Evolutionary conservation across 2,888 invertebrate species (phyloP).

Genomic region (Tetropium fuscum): DNA sequence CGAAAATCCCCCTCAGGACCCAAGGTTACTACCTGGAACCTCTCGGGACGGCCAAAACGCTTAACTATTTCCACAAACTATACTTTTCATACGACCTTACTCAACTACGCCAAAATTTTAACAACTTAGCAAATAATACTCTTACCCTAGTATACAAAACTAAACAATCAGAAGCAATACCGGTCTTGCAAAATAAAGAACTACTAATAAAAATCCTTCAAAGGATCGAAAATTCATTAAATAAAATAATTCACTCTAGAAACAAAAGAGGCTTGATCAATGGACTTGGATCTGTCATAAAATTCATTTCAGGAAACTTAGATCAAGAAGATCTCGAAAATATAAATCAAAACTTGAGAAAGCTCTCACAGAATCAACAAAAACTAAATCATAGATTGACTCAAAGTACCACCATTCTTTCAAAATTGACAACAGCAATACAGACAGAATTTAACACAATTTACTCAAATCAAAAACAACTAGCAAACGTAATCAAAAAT

Average conservation of each 20-base stretch:
- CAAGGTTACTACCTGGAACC: constrained; percentile 13
- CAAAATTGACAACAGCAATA: background rate
- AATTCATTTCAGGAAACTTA: constrained; percentile 5
- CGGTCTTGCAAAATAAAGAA: background rate
- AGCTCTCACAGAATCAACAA: background rate
- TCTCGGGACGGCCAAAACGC: constrained; percentile 11
- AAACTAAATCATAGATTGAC: background rate
- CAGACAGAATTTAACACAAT: background rate
- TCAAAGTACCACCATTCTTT: background rate
- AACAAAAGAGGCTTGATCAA: background rate
- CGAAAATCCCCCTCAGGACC: constrained; percentile 7
- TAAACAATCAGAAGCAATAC: background rate
- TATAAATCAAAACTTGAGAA: background rate
- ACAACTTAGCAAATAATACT: background rate
- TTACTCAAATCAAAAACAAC: background rate
- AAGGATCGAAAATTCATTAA: background rate
- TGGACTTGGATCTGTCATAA: background rate
- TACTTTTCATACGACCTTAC: constrained; percentile 8
- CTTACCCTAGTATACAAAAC: background rate
- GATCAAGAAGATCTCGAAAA: constrained; percentile 1
- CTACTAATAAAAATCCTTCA: background rate
- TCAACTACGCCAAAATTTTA: background rate
- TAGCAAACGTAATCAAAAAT: background rate
- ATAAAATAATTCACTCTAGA: constrained; percentile 4
- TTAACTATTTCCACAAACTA: constrained; percentile 1